A percentile compares a stretch with the other conserved stretches of the same genome.
Conservation (phyloP, 2,113 vertebrate genomes). For the Oncorhynchus nerka region DNA sequence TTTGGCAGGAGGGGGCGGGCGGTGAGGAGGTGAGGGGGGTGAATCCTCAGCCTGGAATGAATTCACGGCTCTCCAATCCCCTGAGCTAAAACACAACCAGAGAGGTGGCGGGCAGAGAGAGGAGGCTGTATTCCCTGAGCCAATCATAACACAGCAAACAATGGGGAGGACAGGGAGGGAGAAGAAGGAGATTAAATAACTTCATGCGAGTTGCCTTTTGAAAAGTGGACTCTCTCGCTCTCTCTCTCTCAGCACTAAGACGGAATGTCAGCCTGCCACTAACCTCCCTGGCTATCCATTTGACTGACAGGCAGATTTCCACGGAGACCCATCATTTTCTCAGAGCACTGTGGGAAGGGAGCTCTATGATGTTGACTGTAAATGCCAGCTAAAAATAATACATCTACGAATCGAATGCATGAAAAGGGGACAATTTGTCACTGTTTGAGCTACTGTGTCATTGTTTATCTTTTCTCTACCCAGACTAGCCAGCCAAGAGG, state of each 20-base stretch:
- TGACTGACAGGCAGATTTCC: constrained; percentile 55
- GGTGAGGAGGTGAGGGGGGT: background rate
- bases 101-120: constrained; percentile 38
- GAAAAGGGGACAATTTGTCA: constrained; percentile 59
- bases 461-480: constrained; percentile 45
- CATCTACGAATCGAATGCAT: constrained; percentile 54
- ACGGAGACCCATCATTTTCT: constrained; percentile 41
- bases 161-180: constrained; percentile 17
- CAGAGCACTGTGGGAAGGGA: constrained; percentile 22
- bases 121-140: constrained; percentile 55
- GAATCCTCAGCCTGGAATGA: constrained; percentile 32
- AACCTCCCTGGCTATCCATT: constrained; percentile 48
- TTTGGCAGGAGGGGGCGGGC: background rate
- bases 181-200: constrained; percentile 49
- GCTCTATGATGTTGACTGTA: constrained; percentile 40
- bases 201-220: constrained; percentile 42
- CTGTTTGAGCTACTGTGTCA: constrained; percentile 37
- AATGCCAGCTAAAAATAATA: constrained; percentile 64
- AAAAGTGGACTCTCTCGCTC: constrained; percentile 36
- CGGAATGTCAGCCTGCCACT: constrained; percentile 31
- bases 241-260: constrained; percentile 31
- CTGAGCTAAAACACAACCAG: constrained; percentile 39
- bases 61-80: constrained; percentile 48
- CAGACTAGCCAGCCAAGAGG: constrained; percentile 17
- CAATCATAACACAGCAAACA: constrained; percentile 67